Percentiles rank a stretch among this genome's conserved stretches.
Evolutionary conservation across 1,140 invertebrate species (phyloP).

Genomic region (Procambarus clarkii): DNA sequence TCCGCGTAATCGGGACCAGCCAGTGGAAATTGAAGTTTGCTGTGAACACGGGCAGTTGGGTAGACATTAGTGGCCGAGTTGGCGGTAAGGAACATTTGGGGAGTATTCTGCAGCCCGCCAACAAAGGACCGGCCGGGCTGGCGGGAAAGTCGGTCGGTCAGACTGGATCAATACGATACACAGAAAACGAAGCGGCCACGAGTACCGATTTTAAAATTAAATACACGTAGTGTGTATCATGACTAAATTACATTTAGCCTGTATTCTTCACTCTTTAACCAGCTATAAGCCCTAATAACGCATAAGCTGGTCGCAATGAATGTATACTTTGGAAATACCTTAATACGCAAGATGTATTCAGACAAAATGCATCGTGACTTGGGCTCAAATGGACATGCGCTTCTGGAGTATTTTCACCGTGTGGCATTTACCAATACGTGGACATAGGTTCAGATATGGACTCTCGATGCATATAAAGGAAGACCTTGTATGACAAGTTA

Average conservation of each 20-base stretch:
- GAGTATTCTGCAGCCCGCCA: neutral
- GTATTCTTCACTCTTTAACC: neutral
- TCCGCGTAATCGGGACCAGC: neutral
- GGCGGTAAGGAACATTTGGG: neutral
- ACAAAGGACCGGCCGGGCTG: constrained; percentile 12
- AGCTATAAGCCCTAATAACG: neutral
- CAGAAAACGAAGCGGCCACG: constrained; percentile 16
- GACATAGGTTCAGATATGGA: no score
- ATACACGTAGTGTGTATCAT: no score
- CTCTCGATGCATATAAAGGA: no score
- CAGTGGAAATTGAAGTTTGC: neutral
- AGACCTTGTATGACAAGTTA: no score
- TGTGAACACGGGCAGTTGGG: neutral
- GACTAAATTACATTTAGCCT: neutral
- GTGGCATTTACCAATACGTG: no score
- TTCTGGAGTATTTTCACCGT: no score
- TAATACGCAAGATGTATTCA: neutral
- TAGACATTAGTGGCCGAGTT: neutral
- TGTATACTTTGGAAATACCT: neutral
- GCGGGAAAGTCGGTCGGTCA: constrained; percentile 34
- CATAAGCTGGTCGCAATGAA: neutral
- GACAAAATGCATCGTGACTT: no score
- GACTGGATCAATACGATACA: constrained; percentile 23
- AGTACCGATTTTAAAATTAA: neutral
- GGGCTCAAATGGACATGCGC: no score